Evolutionary conservation across 2,113 vertebrate genomes (phyloP), one percentile per base, ranked within the genome.

Genomic region (Leptocoma aspasia): DNA sequence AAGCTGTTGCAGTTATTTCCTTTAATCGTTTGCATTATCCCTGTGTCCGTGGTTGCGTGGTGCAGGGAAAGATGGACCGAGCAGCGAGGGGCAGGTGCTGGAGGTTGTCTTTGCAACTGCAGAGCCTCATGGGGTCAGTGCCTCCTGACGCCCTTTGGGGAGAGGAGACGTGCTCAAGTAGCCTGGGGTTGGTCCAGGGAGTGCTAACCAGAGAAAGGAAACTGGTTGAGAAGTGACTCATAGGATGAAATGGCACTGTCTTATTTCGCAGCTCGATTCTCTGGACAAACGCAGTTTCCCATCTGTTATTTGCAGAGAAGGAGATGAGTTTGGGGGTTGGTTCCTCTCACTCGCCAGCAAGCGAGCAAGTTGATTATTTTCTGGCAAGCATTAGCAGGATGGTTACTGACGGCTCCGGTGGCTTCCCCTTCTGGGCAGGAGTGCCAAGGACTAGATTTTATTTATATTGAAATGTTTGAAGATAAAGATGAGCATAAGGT

Each of bases 241-340:
- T 52, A 85, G 84, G 91, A 82, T 90, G 72, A 93, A 94, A 95
- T 79, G 95, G 80, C 92, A 72, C 73, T 16, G 27, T 86, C 87
- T 87, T 77, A 44, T 63, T 73, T 75, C 2, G 0, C 92, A 89
- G 61, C 92, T 95, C 15, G 2, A 42, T 66, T 91, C 87, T 82
- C 80, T 82, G 91, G 92, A 94, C 94, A 78, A 91, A 71, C 1
- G 24, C 0, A 7, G 61, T 41, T 79, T 87, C 81, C 96, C 96
- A 96, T 97, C 92, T 96, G 95, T 94, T 95, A 94, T 93, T 96
- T 96, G 87, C 52, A 21, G 60, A 23, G 68, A 69, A 79, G 87
- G 90, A 91, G 92, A 75, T 70, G 91, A 86, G 81, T 89, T 70
- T 78, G 92, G 84, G 94, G 82, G 91, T 59, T 95, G 96, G 93